These are phyloP conservation scores for Sebastes schlegelii DNA, from an alignment of 2,113 vertebrate genomes.

Conservation along the genomic window DNA sequence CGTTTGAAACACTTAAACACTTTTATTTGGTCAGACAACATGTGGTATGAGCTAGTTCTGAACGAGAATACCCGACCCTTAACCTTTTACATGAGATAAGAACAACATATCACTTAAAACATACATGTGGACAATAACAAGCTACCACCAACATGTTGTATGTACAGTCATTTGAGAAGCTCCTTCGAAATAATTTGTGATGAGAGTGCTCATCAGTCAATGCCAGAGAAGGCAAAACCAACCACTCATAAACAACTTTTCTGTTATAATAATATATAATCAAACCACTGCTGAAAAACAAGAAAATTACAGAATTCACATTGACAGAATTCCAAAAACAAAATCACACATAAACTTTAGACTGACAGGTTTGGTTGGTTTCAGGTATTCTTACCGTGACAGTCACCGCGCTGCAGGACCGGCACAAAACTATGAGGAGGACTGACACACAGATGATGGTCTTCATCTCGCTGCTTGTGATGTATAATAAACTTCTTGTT, in stretches of 20 bases:
- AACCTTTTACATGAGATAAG: neutral
- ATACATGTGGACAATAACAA: too few species aligned
- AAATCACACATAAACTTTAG: neutral
- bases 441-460: constrained; percentile 1
- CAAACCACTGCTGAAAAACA: too few species aligned
- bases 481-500: neutral
- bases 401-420: constrained; percentile 34
- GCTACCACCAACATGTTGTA: neutral
- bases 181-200: neutral
- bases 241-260: neutral
- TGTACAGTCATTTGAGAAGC: neutral
- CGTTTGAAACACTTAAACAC: too few species aligned
- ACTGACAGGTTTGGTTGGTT: neutral
- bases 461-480: constrained; percentile 37
- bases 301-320: neutral
- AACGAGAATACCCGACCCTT: too few species aligned
- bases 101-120: neutral
- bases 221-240: neutral
- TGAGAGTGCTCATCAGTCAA: neutral
- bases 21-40: too few species aligned
- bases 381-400: constrained; percentile 43
- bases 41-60: too few species aligned
- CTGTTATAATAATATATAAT: neutral
- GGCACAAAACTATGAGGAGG: constrained; percentile 19
- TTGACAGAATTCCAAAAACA: neutral